phyloP scores from a whole-genome alignment of 1,140 invertebrate species.

The Schlechtendalia chinensis region DNA sequence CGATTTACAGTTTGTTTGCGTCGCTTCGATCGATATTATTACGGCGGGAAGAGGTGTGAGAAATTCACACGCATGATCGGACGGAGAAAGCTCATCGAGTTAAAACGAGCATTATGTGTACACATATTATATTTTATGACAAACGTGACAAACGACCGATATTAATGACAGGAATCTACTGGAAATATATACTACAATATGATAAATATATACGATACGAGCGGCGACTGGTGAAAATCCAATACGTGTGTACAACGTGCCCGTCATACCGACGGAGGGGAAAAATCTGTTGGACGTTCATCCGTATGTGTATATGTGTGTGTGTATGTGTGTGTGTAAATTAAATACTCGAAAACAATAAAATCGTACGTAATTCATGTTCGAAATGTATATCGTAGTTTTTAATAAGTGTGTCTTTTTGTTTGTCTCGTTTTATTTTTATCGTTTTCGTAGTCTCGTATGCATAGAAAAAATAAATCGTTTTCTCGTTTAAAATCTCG shows the following conservation, averaged over 20 bases:
- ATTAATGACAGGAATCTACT: conserved; percentile 3
- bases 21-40: too few relatives aligned
- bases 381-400: neutral
- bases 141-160: conserved; percentile 1
- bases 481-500: too few relatives aligned
- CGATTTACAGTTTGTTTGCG: too few relatives aligned
- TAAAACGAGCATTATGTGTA: too few relatives aligned
- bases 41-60: too few relatives aligned
- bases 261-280: neutral
- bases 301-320: too few relatives aligned
- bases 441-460: too few relatives aligned
- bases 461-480: too few relatives aligned
- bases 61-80: too few relatives aligned
- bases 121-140: too few relatives aligned
- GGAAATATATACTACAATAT: neutral
- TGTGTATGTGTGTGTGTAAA: neutral
- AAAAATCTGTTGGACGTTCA: conserved; percentile 32
- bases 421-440: too few relatives aligned
- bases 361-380: conserved; percentile 21
- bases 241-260: neutral
- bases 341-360: conserved; percentile 22
- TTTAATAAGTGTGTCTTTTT: conserved; percentile 17
- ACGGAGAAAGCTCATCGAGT: too few relatives aligned
- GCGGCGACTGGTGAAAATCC: neutral
- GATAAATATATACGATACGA: neutral